phyloP scores from a whole-genome alignment of 2,113 vertebrate genomes.

The Dicentrarchus labrax region DNA sequence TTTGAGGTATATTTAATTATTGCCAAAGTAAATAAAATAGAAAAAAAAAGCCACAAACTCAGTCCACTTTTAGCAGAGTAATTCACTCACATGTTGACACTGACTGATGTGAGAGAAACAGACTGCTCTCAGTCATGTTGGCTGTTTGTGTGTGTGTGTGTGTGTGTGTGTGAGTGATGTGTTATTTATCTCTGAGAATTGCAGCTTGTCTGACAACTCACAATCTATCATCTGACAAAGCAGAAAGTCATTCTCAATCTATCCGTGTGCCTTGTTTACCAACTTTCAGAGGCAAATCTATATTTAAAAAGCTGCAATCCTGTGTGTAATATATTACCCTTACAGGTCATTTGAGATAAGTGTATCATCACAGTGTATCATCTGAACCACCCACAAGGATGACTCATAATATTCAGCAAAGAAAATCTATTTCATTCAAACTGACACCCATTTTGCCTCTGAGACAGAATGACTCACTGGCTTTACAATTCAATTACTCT shows the following conservation, averaged over 20 bases:
- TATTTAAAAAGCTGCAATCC: slow-evolving; percentile 18
- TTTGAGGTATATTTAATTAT: no score
- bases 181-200: slow-evolving; percentile 1
- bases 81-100: neutral
- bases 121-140: slow-evolving; percentile 10
- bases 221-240: slow-evolving; percentile 10
- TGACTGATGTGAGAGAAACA: neutral
- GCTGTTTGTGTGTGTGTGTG: neutral
- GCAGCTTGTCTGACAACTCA: neutral
- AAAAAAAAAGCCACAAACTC: neutral
- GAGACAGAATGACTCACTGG: slow-evolving; percentile 34
- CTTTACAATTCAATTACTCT: slow-evolving; percentile 66
- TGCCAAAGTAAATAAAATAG: neutral
- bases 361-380: slow-evolving; percentile 16
- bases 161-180: neutral
- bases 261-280: neutral
- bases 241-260: slow-evolving; percentile 6
- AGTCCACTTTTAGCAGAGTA: neutral
- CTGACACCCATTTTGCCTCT: slow-evolving; percentile 1
- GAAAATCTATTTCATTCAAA: slow-evolving; percentile 25
- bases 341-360: slow-evolving; percentile 5
- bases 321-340: neutral
- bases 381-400: slow-evolving; percentile 19
- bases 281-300: neutral
- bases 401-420: slow-evolving; percentile 30